phyloP scores from a whole-genome alignment of 2,797 vertebrate species.

The Acanthornis magna region DNA sequence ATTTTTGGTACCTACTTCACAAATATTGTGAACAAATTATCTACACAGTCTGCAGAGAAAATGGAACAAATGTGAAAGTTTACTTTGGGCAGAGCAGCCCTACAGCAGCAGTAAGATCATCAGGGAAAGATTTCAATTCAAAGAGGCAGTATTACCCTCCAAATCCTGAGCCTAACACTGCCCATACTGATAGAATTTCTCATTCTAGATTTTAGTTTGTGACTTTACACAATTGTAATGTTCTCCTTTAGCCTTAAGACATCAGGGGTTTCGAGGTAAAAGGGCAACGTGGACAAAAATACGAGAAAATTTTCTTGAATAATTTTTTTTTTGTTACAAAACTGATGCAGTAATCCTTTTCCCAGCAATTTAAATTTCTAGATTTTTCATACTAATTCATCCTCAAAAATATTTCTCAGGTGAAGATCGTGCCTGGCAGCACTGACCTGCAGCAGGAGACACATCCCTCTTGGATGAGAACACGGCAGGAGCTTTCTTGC shows the following conservation, averaged over 20 bases:
- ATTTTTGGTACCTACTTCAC: not conserved
- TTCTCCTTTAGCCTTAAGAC: not conserved
- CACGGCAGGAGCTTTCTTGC: not conserved
- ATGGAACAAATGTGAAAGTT: rapidly evolving
- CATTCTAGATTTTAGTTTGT: not conserved
- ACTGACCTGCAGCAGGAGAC: not conserved
- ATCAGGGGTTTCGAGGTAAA: rapidly evolving
- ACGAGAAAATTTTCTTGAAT: rapidly evolving
- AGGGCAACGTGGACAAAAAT: not conserved
- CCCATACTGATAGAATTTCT: not conserved
- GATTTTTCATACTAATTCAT: not conserved
- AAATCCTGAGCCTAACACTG: not conserved
- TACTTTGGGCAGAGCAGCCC: not conserved
- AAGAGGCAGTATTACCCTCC: not conserved
- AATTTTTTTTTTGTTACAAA: not conserved
- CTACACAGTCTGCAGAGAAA: not conserved
- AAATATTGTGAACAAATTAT: not conserved
- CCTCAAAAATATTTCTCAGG: not conserved
- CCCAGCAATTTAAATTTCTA: not conserved
- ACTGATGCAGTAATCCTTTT: not conserved
- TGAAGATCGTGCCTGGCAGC: not conserved
- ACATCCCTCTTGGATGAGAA: not conserved
- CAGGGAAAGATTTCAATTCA: not conserved
- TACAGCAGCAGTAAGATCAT: not conserved
- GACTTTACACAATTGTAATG: no score